Base-by-base conservation (phyloP, 1,140 invertebrate genomes). In the Drosophila orosa region DNA sequence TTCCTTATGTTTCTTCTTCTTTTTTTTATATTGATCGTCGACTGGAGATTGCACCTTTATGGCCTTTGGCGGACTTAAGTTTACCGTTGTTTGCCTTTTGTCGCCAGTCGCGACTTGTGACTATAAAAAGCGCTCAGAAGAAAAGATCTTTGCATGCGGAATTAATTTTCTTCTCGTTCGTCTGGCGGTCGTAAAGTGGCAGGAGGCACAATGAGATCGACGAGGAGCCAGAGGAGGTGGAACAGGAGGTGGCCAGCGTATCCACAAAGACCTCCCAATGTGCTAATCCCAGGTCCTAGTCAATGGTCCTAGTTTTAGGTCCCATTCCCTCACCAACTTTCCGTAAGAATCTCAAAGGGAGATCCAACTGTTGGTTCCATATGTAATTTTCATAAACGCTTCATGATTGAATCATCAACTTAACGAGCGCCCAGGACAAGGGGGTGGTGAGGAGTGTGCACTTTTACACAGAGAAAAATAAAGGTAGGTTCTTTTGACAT, bases 351-450 rank as follows among this genome's bases (percentile, higher is more conserved):
- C 63, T 63, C 31, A 22, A 25, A 67, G 50, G 66, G 40, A 71
- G 42, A 56, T 19, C 27, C 42, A 25, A 33, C 67, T 27, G 40
- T 35, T 58, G 67, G 40, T 25, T 59, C 61, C 72, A 45, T 75
- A 59, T 76, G 72, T 67, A 67, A 75, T 75, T 75, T 75, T 75
- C 73, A 75, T 75, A 75, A 75, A 75, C 62, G 73, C 55, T 59
- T 74, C 61, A 75, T 75, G 73, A 75, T 75, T 75, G 72, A 75
- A 75, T 75, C 73, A 75, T 75, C 73, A 75, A 54, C 72, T 37
- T 75, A 66, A 66, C 54, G 47, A 71, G 63, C 66, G 2, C 8
- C 1, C 24, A 19, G 65, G 40, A n/a, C n/a, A n/a, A 31, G 25
- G 31, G 19, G 25, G 22, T 35, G 15, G 48, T 5, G 47, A 8